These are phyloP conservation scores for Tupiocoris notatus DNA, from an alignment of 2,888 invertebrate genomes.

Conservation along the genomic window DNA sequence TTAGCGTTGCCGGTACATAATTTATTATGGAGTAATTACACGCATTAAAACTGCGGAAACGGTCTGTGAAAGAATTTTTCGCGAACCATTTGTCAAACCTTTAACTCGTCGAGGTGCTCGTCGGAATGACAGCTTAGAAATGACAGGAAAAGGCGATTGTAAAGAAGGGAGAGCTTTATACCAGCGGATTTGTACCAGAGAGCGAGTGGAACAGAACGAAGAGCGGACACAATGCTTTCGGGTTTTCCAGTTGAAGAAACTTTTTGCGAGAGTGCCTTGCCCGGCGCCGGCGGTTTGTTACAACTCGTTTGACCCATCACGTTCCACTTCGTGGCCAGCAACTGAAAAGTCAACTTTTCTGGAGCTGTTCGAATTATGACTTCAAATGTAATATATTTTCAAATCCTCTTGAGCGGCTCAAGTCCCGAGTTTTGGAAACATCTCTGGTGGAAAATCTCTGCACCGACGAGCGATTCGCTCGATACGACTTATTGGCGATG, in stretches of 20 bases:
- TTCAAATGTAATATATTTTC: background rate
- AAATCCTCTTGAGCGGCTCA: background rate
- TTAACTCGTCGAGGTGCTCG: background rate
- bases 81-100: too few relatives aligned
- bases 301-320: background rate
- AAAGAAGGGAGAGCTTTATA: background rate
- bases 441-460: background rate
- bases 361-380: background rate
- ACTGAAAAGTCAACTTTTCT: background rate
- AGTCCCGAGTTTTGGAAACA: background rate
- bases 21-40: too few relatives aligned
- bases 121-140: background rate
- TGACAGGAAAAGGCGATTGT: background rate
- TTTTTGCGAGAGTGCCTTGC: background rate
- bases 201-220: background rate
- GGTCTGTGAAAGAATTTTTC: too few relatives aligned
- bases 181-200: background rate
- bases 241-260: slow-evolving; percentile 23
- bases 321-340: background rate
- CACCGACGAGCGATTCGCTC: background rate
- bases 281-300: background rate
- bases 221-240: background rate
- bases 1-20: too few relatives aligned
- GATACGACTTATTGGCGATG: too few relatives aligned
- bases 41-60: too few relatives aligned